phyloP scores from a whole-genome alignment of 2,888 invertebrate genomes.

The Brachylomia viminalis region DNA sequence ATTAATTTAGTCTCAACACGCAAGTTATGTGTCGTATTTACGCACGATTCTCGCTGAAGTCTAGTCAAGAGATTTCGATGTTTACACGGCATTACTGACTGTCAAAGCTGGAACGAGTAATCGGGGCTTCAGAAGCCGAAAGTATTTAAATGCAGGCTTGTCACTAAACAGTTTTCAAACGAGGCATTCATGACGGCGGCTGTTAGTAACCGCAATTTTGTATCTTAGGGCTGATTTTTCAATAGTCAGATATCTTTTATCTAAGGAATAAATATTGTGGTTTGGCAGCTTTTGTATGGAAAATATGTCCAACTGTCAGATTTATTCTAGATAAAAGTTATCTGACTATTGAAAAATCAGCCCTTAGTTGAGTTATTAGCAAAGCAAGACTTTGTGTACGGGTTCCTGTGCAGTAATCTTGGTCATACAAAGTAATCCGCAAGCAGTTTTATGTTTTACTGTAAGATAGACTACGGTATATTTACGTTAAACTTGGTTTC shows the following conservation, averaged over 20 bases:
- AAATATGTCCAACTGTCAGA: too few species aligned
- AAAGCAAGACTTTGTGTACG: not conserved
- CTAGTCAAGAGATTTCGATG: slow-evolving; percentile 4
- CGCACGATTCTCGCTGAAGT: slow-evolving; percentile 11
- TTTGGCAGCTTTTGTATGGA: too few species aligned
- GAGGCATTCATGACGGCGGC: not conserved
- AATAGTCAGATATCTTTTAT: too few species aligned
- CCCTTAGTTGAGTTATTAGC: not conserved
- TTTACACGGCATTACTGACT: slow-evolving; percentile 1
- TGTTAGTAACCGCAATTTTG: not conserved
- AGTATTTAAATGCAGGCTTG: not conserved
- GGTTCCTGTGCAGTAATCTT: too few species aligned
- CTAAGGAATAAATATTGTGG: too few species aligned
- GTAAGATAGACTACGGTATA: slow-evolving; percentile 10
- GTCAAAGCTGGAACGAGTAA: not conserved
- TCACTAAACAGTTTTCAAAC: slow-evolving; percentile 7
- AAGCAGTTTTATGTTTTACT: slow-evolving; percentile 10
- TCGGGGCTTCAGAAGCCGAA: slow-evolving; percentile 1
- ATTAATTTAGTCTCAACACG: slow-evolving; percentile 43
- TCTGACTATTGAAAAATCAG: too few species aligned
- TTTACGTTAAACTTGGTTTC: not conserved
- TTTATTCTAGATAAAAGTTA: too few species aligned
- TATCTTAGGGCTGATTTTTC: too few species aligned
- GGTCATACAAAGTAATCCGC: slow-evolving; percentile 12
- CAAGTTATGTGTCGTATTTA: slow-evolving; percentile 24